A percentile compares a stretch with the other conserved stretches of the same genome.
phyloP scores from a whole-genome alignment of 1,140 invertebrate genomes.

The Drosophila kanapiae region DNA sequence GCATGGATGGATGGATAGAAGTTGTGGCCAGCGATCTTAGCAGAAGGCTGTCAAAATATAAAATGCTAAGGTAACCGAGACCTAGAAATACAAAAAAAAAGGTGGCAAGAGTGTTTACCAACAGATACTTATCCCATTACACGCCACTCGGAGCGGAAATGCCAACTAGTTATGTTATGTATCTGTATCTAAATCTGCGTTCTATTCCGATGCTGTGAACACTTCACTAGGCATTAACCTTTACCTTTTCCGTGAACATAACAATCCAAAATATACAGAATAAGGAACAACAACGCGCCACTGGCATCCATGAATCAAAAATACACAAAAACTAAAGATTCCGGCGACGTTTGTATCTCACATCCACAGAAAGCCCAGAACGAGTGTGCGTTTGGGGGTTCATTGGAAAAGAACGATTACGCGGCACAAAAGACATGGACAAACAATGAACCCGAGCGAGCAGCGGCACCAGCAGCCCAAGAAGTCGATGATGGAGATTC shows the following conservation, averaged over 20 bases:
- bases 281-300: slow-evolving; percentile 40
- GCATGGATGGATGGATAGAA: slow-evolving; percentile 8
- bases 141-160: slow-evolving; percentile 67
- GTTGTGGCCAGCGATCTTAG: not conserved
- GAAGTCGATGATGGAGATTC: slow-evolving; percentile 42
- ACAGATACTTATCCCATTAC: slow-evolving; percentile 33
- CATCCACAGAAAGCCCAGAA: slow-evolving; percentile 33
- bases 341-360: slow-evolving; percentile 75
- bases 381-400: slow-evolving; percentile 44
- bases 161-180: slow-evolving; percentile 47
- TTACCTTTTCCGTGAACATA: slow-evolving; percentile 72
- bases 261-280: slow-evolving; percentile 50
- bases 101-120: slow-evolving; percentile 25
- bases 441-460: slow-evolving; percentile 63
- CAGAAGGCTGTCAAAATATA: slow-evolving; percentile 1
- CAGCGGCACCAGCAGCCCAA: slow-evolving; percentile 10
- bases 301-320: slow-evolving; percentile 76
- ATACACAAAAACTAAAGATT: slow-evolving; percentile 65
- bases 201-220: slow-evolving; percentile 70
- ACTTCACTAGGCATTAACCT: slow-evolving; percentile 82
- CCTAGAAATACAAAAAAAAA: slow-evolving; percentile 6
- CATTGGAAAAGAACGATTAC: slow-evolving; percentile 82
- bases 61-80: slow-evolving; percentile 1
- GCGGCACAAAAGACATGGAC: slow-evolving; percentile 79
- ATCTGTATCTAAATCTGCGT: slow-evolving; percentile 34